Base-by-base conservation (phyloP, 2,113 vertebrate genomes). In the Motacilla tschutschensis region DNA sequence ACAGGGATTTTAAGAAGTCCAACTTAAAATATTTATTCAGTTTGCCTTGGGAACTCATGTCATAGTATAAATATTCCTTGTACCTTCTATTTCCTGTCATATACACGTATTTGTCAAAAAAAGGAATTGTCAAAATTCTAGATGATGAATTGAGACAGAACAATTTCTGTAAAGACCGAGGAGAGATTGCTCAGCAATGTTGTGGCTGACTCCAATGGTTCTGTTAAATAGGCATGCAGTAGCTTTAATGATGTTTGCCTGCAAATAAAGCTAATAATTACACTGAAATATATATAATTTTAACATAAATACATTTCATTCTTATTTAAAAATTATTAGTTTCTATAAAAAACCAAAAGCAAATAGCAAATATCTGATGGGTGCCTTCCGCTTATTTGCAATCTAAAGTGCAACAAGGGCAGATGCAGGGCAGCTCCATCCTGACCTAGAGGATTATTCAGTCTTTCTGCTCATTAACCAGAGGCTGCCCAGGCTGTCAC, bases 381-480 rank as follows among this genome's bases (percentile, higher is more conserved):
- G 40, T 70, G 33, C 71, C n/a, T 78, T 85, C 36, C 44, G 67
- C 47, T 82, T 84, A 88, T n/a, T 88, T 69, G 53, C 64, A 83
- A 83, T 71, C 70, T 48, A 70, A 91, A 94, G 85, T 67, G 85
- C 87, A 92, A 53, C 0, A 5, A 51, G 89, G 83, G 87, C 74
- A 93, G 80, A 85, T 47, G 46, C 53, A 74, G 84, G 77, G 82
- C 4, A 1, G 80, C 69, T 91, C 83, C 51, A 79, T 76, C 53
- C 65, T 95, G 94, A 95, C 94, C 94, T 79, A 38, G 33, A 94
- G 75, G 62, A 92, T 94, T 91, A 87, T 92, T 94, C 75, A 89
- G 80, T 88, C 85, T 88, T 87, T 89, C 74, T 92, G 79, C 78
- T 95, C 94, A 93, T 96, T 95, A 95, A 69, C 70, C 41, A 79